phyloP scores from a whole-genome alignment of 2,888 invertebrate species.

The Trachelus tabidus region DNA sequence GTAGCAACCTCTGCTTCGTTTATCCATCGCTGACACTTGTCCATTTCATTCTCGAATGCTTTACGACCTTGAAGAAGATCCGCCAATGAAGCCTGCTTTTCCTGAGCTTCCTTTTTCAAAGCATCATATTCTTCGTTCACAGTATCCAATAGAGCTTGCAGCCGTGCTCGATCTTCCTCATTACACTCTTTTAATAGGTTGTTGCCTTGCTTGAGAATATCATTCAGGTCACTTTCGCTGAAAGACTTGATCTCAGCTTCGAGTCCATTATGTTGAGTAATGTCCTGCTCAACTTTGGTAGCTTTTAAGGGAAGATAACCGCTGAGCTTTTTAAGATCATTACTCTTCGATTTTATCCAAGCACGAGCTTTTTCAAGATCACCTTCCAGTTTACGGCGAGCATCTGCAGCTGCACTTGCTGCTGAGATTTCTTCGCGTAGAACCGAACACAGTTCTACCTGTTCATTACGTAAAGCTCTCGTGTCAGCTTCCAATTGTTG shows the following conservation, averaged over 20 bases:
- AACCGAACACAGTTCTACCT: conserved; percentile 77
- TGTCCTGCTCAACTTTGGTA: conserved; percentile 84
- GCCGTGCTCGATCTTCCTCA: conserved; percentile 74
- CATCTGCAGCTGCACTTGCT: conserved; percentile 76
- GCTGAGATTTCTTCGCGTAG: conserved; percentile 81
- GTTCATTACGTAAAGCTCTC: conserved; percentile 78
- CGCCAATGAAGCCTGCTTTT: conserved; percentile 77
- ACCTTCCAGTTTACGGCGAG: conserved; percentile 80
- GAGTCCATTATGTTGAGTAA: conserved; percentile 79
- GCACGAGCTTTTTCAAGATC: conserved; percentile 82
- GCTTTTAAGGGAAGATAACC: conserved; percentile 84
- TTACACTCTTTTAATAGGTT: conserved; percentile 85
- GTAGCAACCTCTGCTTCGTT: conserved; percentile 91
- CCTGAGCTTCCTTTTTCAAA: conserved; percentile 78
- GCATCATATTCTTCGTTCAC: conserved; percentile 79
- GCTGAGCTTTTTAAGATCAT: conserved; percentile 80
- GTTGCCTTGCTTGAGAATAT: conserved; percentile 81
- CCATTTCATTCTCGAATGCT: conserved; percentile 84
- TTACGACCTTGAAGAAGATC: conserved; percentile 82
- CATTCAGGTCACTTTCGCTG: conserved; percentile 78
- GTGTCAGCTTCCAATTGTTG: conserved; percentile 81
- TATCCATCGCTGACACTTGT: conserved; percentile 87
- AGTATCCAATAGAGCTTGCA: conserved; percentile 76
- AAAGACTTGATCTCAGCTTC: conserved; percentile 83
- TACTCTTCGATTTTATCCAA: conserved; percentile 83